Conservation (phyloP, 2,888 invertebrate species). For the Sesia bembeciformis region DNA sequence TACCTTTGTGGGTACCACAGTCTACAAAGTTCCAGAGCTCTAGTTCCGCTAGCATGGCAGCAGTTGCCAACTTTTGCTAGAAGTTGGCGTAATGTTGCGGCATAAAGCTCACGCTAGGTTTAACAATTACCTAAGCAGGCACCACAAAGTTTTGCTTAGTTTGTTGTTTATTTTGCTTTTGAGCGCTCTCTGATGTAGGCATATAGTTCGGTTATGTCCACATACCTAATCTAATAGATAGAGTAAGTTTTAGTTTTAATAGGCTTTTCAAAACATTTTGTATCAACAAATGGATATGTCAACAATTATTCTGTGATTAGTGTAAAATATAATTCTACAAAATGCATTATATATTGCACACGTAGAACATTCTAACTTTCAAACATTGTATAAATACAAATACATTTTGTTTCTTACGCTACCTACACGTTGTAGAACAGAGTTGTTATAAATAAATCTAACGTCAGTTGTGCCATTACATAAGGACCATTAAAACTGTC, state of each 20-base stretch:
- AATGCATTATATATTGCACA: too few relatives aligned
- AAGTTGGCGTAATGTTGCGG: constrained; percentile 66
- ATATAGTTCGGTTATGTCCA: too few relatives aligned
- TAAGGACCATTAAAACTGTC: constrained; percentile 61
- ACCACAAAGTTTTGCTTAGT: constrained; percentile 37
- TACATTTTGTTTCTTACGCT: background rate
- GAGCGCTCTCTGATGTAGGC: background rate
- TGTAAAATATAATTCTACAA: too few relatives aligned
- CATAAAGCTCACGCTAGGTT: constrained; percentile 70
- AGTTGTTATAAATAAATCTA: background rate
- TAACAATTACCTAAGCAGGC: constrained; percentile 71
- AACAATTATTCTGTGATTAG: too few relatives aligned
- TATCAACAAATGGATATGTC: too few relatives aligned
- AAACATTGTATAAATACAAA: too few relatives aligned
- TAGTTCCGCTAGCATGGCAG: constrained; percentile 45
- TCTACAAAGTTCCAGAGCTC: constrained; percentile 55
- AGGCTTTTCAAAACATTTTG: too few relatives aligned
- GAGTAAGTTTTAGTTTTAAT: too few relatives aligned
- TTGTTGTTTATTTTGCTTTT: constrained; percentile 25
- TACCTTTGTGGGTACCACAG: constrained; percentile 68
- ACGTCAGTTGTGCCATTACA: constrained; percentile 3
- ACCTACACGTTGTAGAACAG: background rate
- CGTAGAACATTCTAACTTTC: too few relatives aligned
- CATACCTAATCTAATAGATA: too few relatives aligned
- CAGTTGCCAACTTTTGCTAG: constrained; percentile 57